These are phyloP conservation scores for Antheraea yamamai DNA, from an alignment of 2,888 invertebrate species.

Conservation along the genomic window DNA sequence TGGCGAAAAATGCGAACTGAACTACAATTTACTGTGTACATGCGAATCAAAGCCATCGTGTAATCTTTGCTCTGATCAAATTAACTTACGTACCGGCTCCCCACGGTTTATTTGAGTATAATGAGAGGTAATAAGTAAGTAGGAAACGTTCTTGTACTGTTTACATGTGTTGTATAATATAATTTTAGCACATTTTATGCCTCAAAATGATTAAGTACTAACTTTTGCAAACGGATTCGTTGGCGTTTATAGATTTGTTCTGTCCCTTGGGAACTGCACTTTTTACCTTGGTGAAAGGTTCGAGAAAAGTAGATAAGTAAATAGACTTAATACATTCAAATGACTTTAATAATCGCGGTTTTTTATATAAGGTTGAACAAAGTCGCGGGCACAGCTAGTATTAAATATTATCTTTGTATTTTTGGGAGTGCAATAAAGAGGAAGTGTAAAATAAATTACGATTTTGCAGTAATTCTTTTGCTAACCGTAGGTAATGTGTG, in stretches of 20 bases:
- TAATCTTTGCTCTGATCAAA: conserved; percentile 68
- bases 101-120: conserved; percentile 63
- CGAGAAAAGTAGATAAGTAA: too few species aligned
- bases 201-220: background rate
- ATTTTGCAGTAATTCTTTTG: background rate
- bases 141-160: conserved; percentile 46
- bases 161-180: conserved; percentile 35
- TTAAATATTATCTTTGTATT: too few species aligned
- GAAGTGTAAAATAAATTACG: background rate
- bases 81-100: conserved; percentile 58
- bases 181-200: background rate
- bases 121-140: conserved; percentile 62
- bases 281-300: too few species aligned
- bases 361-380: too few species aligned
- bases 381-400: too few species aligned
- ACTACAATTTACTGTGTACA: conserved; percentile 23
- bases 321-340: too few species aligned
- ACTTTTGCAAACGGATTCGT: background rate
- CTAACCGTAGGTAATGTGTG: conserved; percentile 46
- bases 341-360: too few species aligned
- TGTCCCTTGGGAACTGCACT: too few species aligned
- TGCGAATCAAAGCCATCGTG: conserved; percentile 23
- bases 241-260: too few species aligned
- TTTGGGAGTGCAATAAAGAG: too few species aligned
- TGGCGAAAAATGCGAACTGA: background rate